Base-by-base conservation (phyloP, 2,113 vertebrate species). In the Leptocoma aspasia region DNA sequence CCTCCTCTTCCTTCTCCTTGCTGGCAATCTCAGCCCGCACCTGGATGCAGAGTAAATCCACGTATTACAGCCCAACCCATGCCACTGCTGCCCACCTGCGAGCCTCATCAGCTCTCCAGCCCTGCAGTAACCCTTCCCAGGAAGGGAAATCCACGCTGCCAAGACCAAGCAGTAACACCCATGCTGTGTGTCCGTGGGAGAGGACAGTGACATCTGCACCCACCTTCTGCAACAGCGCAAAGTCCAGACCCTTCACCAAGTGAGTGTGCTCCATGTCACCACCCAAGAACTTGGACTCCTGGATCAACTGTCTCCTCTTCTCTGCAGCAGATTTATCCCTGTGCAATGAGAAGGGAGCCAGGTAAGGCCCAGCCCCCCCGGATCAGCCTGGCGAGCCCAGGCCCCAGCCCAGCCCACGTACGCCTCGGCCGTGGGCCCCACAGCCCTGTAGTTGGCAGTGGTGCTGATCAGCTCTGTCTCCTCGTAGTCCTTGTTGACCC, bases 231-330 rank as follows among this genome's bases (percentile, higher is more conserved):
- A 99, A 95, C 82, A 99, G 97, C 3, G 99, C 99, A 7, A 99
- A 99, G 97, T 99, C 99, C 97, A 99, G 97, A 84, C 99, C 99
- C 96, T 99, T 99, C 98, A 99, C 99, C 99, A 99, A 99, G 98
- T 99, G 99, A 98, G 99, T 99, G 92, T 99, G 99, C 97, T 99
- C 99, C 99, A 99, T 99, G 97, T 99, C 99, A 98, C 99, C 99
- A 97, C 99, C 99, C 99, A 99, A 98, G 96, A 99, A 99, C 98
- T 99, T 99, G 60, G 99, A 99, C 97, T 99, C 99, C 97, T 99
- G 99, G 96, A 99, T 99, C 97, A 99, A 92, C 97, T 99, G 99
- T 26, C 99, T 98, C 77, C 99, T 98, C 75, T 99, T 99, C 96
- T 99, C 99, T 0, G 99, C 99, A 16, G 99, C 99, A 0, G 99